Evolutionary conservation across 1,140 invertebrate species (phyloP).

Genomic region (Drosophila subpulchrella): DNA sequence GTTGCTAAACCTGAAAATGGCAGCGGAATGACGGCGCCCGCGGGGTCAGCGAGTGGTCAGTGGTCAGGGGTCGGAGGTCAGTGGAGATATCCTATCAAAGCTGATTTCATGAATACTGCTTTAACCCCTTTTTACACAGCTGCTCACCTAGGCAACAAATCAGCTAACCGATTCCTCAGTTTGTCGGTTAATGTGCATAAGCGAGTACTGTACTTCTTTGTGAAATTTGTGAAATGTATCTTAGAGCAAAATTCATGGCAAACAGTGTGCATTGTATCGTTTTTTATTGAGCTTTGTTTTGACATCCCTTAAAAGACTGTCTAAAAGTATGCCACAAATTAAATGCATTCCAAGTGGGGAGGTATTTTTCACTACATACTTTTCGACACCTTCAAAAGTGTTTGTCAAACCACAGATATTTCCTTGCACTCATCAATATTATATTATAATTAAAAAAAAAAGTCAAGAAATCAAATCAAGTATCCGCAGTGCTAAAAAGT

Average conservation of each 20-base stretch:
- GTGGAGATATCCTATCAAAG: slow-evolving; percentile 33
- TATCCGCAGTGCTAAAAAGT: no score
- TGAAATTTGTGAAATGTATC: neutral
- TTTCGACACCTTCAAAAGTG: no score
- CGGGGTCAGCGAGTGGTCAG: slow-evolving; percentile 21
- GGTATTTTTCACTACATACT: no score
- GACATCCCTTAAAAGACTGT: no score
- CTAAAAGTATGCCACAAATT: no score
- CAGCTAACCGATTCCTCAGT: neutral
- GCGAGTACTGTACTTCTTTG: neutral
- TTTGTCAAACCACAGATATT: no score
- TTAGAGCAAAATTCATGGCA: neutral
- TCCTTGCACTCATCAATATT: no score
- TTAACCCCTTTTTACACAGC: neutral
- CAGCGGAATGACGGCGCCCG: slow-evolving; percentile 26
- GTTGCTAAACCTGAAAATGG: slow-evolving; percentile 28
- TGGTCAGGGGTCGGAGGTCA: neutral
- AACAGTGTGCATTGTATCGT: neutral
- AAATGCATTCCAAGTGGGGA: no score
- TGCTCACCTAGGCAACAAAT: slow-evolving; percentile 10
- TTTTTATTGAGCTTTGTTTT: no score
- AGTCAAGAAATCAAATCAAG: no score
- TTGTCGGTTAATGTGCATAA: neutral
- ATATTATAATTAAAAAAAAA: no score
- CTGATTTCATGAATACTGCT: slow-evolving; percentile 18